These are phyloP conservation scores for Sphaeramia orbicularis DNA, from an alignment of 2,797 vertebrate genomes.

Conservation along the genomic window DNA sequence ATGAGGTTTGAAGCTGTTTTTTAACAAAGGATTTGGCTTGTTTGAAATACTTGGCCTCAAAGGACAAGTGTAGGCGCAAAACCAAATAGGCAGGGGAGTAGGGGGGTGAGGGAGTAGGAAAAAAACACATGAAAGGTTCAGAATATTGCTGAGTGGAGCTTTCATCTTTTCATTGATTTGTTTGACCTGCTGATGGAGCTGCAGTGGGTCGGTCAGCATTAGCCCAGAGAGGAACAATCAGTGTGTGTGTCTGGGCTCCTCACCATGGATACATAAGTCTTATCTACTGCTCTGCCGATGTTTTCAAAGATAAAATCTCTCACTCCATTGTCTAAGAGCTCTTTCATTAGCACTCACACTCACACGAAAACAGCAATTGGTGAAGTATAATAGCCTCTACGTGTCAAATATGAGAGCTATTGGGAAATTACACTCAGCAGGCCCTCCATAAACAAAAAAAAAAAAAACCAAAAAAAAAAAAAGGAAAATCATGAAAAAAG, in stretches of 20 bases:
- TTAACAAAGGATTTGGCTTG: constrained; percentile 17
- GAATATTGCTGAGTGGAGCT: constrained; percentile 45
- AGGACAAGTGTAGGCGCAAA: constrained; percentile 3
- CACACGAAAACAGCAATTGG: not conserved
- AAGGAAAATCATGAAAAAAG: too few relatives aligned
- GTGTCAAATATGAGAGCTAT: too few relatives aligned
- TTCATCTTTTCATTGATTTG: constrained; percentile 71
- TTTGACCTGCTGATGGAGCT: constrained; percentile 61
- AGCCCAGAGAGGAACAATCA: not conserved
- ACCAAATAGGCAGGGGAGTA: not conserved
- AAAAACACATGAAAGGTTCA: constrained; percentile 48
- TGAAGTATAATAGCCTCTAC: constrained; percentile 13
- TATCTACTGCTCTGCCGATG: constrained; percentile 47
- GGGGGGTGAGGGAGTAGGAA: constrained; percentile 16
- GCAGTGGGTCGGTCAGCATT: constrained; percentile 25
- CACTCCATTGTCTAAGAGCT: constrained; percentile 34
- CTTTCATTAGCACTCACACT: constrained; percentile 4
- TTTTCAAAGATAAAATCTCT: constrained; percentile 59
- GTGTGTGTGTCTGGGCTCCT: constrained; percentile 42
- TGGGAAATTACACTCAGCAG: too few relatives aligned
- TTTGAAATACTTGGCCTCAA: constrained; percentile 32
- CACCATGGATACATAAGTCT: constrained; percentile 69
- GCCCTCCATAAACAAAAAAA: constrained; percentile 6
- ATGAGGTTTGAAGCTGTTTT: not conserved
- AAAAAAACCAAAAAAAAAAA: not conserved